Conservation (phyloP, 2,797 vertebrate genomes). For the Etheostoma perlongum region DNA sequence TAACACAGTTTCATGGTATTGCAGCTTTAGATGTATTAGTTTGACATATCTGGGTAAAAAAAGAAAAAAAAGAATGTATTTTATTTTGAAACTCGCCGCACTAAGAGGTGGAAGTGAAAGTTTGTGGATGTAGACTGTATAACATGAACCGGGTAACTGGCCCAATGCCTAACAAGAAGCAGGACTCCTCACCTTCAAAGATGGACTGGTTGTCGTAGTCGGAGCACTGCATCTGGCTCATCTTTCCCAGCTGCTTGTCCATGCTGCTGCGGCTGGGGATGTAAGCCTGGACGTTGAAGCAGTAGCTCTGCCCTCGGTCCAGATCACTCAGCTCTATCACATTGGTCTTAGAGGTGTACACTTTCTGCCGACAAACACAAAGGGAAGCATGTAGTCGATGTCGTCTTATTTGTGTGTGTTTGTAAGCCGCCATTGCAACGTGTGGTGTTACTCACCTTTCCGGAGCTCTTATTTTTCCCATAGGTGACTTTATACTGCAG, state of each 20-base stretch:
- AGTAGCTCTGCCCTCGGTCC: conserved; percentile 89
- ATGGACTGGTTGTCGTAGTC: not conserved
- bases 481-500: conserved; percentile 89
- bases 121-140: too few species aligned
- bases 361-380: conserved; percentile 83
- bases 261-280: conserved; percentile 70
- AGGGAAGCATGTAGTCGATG: not conserved
- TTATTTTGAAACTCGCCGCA: too few species aligned
- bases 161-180: not conserved
- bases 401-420: not conserved
- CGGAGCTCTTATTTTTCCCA: conserved; percentile 88
- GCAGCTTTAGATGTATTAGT: too few species aligned
- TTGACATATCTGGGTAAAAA: too few species aligned
- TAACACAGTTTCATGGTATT: too few species aligned
- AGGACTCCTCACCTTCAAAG: conserved; percentile 74
- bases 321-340: conserved; percentile 76
- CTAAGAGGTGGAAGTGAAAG: too few species aligned
- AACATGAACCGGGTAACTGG: too few species aligned
- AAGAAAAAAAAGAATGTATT: too few species aligned
- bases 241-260: conserved; percentile 80
- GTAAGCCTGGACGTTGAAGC: conserved; percentile 87
- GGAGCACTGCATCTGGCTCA: conserved; percentile 80
- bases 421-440: too few species aligned
- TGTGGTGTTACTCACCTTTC: conserved; percentile 85
- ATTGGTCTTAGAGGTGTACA: conserved; percentile 60